Conservation (phyloP, 2,797 vertebrate species). For the Phaenicophaeus curvirostris region DNA sequence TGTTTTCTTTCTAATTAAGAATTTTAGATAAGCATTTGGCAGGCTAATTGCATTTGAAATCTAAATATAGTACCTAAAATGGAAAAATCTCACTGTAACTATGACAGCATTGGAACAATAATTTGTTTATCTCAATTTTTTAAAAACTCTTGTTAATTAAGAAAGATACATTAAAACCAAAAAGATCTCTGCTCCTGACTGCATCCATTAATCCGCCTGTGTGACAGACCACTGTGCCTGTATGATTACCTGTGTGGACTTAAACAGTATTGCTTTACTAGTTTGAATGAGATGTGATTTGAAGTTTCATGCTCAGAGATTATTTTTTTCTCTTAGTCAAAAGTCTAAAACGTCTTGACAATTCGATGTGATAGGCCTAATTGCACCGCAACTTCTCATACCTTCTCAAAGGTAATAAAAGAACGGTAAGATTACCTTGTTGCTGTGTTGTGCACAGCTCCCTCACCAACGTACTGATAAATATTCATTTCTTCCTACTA, state of each 20-base stretch:
- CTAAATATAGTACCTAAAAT: neutral
- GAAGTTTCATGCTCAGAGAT: neutral
- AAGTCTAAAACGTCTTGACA: neutral
- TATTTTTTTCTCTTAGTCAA: neutral
- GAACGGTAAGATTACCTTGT: neutral
- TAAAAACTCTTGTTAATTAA: neutral
- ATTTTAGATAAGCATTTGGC: neutral
- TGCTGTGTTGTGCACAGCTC: neutral
- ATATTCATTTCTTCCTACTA: neutral
- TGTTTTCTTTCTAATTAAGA: neutral
- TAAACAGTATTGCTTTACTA: neutral
- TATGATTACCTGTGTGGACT: neutral
- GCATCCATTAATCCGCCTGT: neutral
- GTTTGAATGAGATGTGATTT: neutral
- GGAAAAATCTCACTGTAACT: neutral
- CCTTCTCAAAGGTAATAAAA: neutral
- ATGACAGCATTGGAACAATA: neutral
- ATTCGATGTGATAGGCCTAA: neutral
- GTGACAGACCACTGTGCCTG: neutral
- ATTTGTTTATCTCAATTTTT: neutral
- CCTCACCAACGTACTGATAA: fast-evolving
- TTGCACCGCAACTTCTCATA: neutral
- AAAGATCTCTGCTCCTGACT: neutral
- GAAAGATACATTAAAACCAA: neutral
- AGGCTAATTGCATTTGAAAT: neutral